Percentiles rank a stretch among this genome's conserved stretches.
phyloP scores from a whole-genome alignment of 2,888 invertebrate genomes.

The Dusona sp. region DNA sequence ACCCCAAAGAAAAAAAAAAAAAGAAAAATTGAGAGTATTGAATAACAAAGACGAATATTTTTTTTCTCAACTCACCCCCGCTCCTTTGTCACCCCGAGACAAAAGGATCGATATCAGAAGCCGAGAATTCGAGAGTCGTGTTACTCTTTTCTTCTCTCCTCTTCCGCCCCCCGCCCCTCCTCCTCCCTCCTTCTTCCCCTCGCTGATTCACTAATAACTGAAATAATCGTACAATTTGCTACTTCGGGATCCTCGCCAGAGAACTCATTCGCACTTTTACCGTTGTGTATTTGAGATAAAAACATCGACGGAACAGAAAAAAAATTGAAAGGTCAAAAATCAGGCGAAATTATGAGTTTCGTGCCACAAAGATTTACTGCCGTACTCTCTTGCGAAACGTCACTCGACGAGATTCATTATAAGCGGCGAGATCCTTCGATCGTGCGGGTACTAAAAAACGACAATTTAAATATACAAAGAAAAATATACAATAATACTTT shows the following conservation, averaged over 20 bases:
- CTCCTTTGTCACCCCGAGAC: slow-evolving; percentile 16
- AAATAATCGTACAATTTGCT: slow-evolving; percentile 42
- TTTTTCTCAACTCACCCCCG: slow-evolving; percentile 21
- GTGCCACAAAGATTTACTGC: background rate
- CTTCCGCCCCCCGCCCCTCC: too few relatives aligned
- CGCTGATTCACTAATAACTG: background rate
- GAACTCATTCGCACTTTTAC: slow-evolving; percentile 1
- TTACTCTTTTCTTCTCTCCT: slow-evolving; percentile 5
- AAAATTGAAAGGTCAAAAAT: background rate
- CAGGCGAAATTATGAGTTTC: background rate
- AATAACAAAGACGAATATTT: slow-evolving; percentile 25
- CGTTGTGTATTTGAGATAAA: background rate
- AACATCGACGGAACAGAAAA: background rate
- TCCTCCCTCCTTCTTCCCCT: background rate
- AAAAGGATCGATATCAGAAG: slow-evolving; percentile 46
- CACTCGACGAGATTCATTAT: background rate
- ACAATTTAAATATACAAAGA: slow-evolving; percentile 6
- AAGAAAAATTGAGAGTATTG: slow-evolving; percentile 35
- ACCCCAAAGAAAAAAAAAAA: slow-evolving; percentile 21
- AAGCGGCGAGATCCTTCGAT: slow-evolving; percentile 19
- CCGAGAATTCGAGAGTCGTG: slow-evolving; percentile 25
- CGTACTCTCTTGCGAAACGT: background rate
- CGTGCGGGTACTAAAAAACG: slow-evolving; percentile 18
- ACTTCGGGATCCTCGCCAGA: slow-evolving; percentile 63
- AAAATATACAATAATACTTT: slow-evolving; percentile 3